Conservation (phyloP, 2,888 invertebrate genomes). For the Criorhina ranunculi region DNA sequence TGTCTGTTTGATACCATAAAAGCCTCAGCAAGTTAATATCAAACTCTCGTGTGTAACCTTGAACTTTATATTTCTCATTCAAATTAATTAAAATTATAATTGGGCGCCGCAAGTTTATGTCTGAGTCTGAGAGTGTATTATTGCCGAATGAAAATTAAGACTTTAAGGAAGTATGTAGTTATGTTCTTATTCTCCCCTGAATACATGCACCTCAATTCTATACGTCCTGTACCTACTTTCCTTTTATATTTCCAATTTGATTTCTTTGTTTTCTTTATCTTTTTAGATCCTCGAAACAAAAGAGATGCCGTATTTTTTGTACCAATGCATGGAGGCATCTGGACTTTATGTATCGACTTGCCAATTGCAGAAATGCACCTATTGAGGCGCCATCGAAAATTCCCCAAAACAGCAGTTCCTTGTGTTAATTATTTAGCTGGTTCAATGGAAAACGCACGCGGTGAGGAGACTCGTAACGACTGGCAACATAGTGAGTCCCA, state of each 20-base stretch:
- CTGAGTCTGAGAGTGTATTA: background rate
- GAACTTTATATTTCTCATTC: background rate
- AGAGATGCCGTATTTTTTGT: constrained; percentile 89
- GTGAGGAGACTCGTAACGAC: constrained; percentile 90
- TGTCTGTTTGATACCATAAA: too few species aligned
- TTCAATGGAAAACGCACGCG: constrained; percentile 87
- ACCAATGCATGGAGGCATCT: constrained; percentile 95
- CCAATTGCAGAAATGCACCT: constrained; percentile 91
- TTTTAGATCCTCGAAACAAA: constrained; percentile 84
- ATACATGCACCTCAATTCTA: background rate
- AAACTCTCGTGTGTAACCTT: background rate
- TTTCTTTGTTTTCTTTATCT: constrained; percentile 7
- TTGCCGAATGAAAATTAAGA: background rate
- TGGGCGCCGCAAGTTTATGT: background rate
- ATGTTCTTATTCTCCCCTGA: background rate
- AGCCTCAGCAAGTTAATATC: too few species aligned
- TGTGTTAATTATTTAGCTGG: constrained; percentile 93
- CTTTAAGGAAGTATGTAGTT: background rate
- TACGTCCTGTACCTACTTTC: background rate
- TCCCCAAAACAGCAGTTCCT: constrained; percentile 86
- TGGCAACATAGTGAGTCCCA: constrained; percentile 91
- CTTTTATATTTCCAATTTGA: background rate
- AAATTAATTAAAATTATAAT: constrained; percentile 2
- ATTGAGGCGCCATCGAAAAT: constrained; percentile 82
- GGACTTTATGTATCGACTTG: constrained; percentile 94